Evolutionary conservation across 2,888 invertebrate genomes (phyloP), one percentile per base, ranked within the genome.

Genomic region (Dinocampus coccinellae): DNA sequence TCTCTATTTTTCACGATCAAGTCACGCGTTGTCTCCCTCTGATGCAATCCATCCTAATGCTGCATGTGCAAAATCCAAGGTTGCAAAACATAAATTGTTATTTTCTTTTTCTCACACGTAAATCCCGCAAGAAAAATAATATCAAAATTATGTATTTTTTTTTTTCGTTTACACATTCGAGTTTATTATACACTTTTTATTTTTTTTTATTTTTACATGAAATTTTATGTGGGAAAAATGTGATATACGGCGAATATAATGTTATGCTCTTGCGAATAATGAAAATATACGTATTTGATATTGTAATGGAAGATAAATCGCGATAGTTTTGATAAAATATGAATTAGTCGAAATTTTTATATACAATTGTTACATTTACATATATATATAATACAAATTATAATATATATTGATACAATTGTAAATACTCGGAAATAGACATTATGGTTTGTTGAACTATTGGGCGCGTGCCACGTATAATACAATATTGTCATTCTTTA

Each of bases 391-490:
- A 47, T 47, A 47, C 47, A 47, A 47, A 47, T 47, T 16, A 47
- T 47, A 47, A 47, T 47, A 47, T 47, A 16, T 47, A 47, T 47
- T 47, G 16, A 47, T 47, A 47, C 16, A 47, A 16, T 47, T 47
- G 16, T 47, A 47, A 7, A 47, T n/a, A 39, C n/a, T 1, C 36
- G 10, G 7, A 36, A 11, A 36, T 36, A 42, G 13, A 42, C n/a
- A 42, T n/a, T 4, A 47, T 47, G 47, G 47, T 47, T 47, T 16
- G 47, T 47, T 47, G 47, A 47, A 47, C 47, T 57, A 11, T 6
- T 57, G 57, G 73, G 58, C 67, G 75, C 73, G 75, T 71, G 73
- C 73, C 71, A 62, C 55, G 29, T 47, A 47, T 47, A 67, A 39
- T 67, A 52, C 13, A n/a, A 52, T 63, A 47, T 57, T 70, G 55